Conservation (phyloP, 2,797 vertebrate genomes). For the Amphiprion clarkii region DNA sequence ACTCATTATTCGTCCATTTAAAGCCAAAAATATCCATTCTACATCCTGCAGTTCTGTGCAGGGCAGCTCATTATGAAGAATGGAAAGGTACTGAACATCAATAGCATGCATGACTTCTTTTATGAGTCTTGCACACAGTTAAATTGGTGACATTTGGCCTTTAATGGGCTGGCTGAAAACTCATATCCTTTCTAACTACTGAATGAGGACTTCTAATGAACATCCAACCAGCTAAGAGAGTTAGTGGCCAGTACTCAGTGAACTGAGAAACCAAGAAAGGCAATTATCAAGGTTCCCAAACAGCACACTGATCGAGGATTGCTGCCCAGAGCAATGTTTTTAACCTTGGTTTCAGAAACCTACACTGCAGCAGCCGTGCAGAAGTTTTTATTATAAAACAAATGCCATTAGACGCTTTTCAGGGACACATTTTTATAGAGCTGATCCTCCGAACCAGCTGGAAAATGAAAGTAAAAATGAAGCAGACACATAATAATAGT, state of each 20-base stretch:
- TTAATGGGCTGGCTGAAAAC: conserved; percentile 83
- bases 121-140: conserved; percentile 79
- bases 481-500: background rate
- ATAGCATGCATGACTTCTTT: conserved; percentile 82
- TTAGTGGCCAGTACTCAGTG: conserved; percentile 77
- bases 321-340: conserved; percentile 73
- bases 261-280: conserved; percentile 79
- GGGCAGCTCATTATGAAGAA: conserved; percentile 75
- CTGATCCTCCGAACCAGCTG: conserved; percentile 14
- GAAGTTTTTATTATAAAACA: conserved; percentile 65
- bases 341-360: conserved; percentile 71
- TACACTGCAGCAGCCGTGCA: conserved; percentile 42
- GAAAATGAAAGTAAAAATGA: conserved; percentile 32
- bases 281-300: conserved; percentile 82
- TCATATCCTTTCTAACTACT: conserved; percentile 82
- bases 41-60: conserved; percentile 55
- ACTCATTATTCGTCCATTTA: conserved; percentile 66
- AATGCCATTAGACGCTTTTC: conserved; percentile 41
- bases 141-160: conserved; percentile 85
- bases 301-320: conserved; percentile 66
- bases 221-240: conserved; percentile 77
- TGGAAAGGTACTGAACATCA: conserved; percentile 80
- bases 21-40: conserved; percentile 61
- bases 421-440: conserved; percentile 31
- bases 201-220: conserved; percentile 85